phyloP scores from a whole-genome alignment of 2,797 vertebrate genomes.

The Malurus leucopterus region DNA sequence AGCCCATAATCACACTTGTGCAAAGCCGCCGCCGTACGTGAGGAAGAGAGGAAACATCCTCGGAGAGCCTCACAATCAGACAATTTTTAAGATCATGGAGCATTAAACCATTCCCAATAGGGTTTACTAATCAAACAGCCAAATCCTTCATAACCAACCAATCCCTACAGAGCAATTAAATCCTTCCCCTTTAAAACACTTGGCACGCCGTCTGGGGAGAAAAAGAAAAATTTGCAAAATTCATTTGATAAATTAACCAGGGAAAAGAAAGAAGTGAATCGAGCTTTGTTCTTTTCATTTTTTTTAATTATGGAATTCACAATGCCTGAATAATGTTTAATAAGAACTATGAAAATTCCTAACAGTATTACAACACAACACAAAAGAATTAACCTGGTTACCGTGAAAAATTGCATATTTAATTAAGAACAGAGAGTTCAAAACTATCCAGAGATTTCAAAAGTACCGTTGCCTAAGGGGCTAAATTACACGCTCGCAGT shows the following conservation, averaged over 20 bases:
- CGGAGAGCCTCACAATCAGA: slow-evolving; percentile 93
- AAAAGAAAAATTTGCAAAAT: slow-evolving; percentile 86
- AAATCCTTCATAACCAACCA: slow-evolving; percentile 98
- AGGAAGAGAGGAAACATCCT: slow-evolving; percentile 80
- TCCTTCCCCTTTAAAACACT: slow-evolving; percentile 99
- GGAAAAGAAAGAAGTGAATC: slow-evolving; percentile 84
- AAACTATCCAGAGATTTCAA: slow-evolving; percentile 86
- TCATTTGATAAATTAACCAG: slow-evolving; percentile 94
- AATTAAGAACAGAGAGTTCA: slow-evolving; percentile 93
- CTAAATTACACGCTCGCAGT: slow-evolving; percentile 86
- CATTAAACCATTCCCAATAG: slow-evolving; percentile 98
- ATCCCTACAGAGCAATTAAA: slow-evolving; percentile 99
- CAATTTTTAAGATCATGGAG: slow-evolving; percentile 97
- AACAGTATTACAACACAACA: slow-evolving; percentile 86
- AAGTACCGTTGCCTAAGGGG: slow-evolving; percentile 83
- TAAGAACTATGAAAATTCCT: slow-evolving; percentile 79
- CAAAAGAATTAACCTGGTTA: slow-evolving; percentile 89
- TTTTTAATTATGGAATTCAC: slow-evolving; percentile 87
- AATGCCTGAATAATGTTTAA: slow-evolving; percentile 86
- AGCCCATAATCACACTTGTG: slow-evolving; percentile 84
- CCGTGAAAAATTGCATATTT: slow-evolving; percentile 94
- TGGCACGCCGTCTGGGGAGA: slow-evolving; percentile 94
- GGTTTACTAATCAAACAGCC: slow-evolving; percentile 99
- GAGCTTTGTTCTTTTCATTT: slow-evolving; percentile 88
- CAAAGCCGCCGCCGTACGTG: slow-evolving; percentile 80